Base-by-base conservation (phyloP, 2,888 invertebrate genomes). In the Drepanosiphum platanoidis region DNA sequence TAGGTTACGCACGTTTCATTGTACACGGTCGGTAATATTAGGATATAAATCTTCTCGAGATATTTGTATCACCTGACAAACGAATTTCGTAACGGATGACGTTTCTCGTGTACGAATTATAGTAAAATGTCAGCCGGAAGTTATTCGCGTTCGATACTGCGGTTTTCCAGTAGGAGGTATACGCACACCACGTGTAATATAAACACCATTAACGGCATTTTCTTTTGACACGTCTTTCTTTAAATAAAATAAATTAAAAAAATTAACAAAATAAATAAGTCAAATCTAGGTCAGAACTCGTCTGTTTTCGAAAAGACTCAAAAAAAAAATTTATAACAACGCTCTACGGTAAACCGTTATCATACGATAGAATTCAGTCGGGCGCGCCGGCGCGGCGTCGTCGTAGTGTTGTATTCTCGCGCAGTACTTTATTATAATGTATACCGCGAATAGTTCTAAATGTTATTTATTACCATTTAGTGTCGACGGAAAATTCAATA, bases 41-140 rank as follows among this genome's bases (percentile, higher is more conserved):
- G n/a, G 34, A 34, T 70, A 70, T 68, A 68, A 52, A 80, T 80
- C 68, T 70, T 80, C 79, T 46, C 32, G 18, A 80, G 34, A 80
- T 70, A 80, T 80, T 52, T 52, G 68, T 36, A 80, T 68, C 52
- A 80, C 68, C 68, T 80, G 80, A 70, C 80, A 80, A 52, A 80
- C 70, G 36, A 68, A 80, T 70, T 70, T 80, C 22, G 52, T 27
- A 80, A 34, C 22, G 36, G 46, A 34, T 52, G 80, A 80, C 68
- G 70, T 80, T 80, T 80, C 70, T 80, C 70, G 52, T 80, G 52
- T 42, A 70, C 46, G 52, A 80, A 80, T 79, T 80, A 52, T 52
- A 34, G 36, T 52, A 70, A 52, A n/a, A 80, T 58, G 68, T 80
- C 80, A 70, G 68, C 22, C 18, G 52, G 36, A 70, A 80, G 80